Percentiles rank a stretch among this genome's conserved stretches.
Evolutionary conservation across 2,113 vertebrate genomes (phyloP).

Genomic region (Sciurus niger): DNA sequence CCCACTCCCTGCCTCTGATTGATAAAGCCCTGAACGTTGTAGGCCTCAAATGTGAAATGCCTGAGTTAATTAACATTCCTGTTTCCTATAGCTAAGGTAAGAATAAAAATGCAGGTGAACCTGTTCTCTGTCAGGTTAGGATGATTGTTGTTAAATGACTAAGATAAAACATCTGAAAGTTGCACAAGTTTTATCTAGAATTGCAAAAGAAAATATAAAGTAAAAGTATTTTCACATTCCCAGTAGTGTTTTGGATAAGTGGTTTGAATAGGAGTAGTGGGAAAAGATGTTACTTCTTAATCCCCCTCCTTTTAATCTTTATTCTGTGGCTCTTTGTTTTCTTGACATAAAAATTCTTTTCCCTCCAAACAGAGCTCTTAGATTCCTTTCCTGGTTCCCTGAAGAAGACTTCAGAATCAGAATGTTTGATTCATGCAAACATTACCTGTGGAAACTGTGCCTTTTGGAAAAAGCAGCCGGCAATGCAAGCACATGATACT

Average conservation of each 20-base stretch:
- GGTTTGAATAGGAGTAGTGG: neutral
- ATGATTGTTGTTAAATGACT: neutral
- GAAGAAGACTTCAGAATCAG: neutral
- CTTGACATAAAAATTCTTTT: neutral
- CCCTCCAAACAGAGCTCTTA: neutral
- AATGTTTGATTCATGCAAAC: neutral
- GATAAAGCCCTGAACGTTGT: neutral
- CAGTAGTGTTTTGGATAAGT: neutral
- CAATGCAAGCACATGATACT: neutral
- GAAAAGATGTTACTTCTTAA: neutral
- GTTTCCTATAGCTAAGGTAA: neutral
- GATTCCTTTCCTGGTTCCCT: neutral
- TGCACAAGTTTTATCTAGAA: neutral
- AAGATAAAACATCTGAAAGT: neutral
- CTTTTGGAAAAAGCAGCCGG: neutral
- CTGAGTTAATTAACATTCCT: neutral
- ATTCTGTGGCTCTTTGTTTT: neutral
- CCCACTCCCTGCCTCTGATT: neutral
- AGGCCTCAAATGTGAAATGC: neutral
- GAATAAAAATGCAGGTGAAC: neutral
- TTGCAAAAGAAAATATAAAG: neutral
- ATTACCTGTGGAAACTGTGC: neutral
- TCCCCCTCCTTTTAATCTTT: neutral
- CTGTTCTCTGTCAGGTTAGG: neutral
- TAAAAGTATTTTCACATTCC: conserved; percentile 39